Evolutionary conservation across 2,113 vertebrate species (phyloP), one percentile per base, ranked within the genome.

Genomic region (Phocoena sinus): DNA sequence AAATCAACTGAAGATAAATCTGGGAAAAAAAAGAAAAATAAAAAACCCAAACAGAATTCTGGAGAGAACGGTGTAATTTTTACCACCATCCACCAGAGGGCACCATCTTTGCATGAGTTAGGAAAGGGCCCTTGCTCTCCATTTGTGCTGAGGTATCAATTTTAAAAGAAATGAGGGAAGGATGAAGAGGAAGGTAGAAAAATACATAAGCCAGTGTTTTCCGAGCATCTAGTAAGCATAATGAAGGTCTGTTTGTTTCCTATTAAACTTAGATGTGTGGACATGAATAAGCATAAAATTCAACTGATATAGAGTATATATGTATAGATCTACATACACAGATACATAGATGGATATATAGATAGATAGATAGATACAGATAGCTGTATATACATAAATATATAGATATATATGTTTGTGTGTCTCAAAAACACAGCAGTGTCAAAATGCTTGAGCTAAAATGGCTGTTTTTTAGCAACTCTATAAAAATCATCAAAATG

Each of bases 81-180:
- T 14, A 79, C 0, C 0, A 36, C 6, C 2, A 0, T 67, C 80
- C 97, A 97, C 96, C 71, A 97, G 97, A 97, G 97, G 95, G 81
- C 91, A 93, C 31, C n/a, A 92, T 95, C 28, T 89, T 41, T 33
- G 50, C 63, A 36, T 17, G 71, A 67, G n/a, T 65, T 53, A 6
- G 6, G 11, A 65, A 92, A 74, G 47, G 38, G 50, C 26, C 10
- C 23, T 50, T 20, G 12, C 3, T 74, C 8, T 67, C 21, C 4
- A 0, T 33, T 71, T 41, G 17, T 71, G 3, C 44, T 53, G 15
- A 89, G 8, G 4, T n/a, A 60, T 18, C 14, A 26, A 26, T 68
- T 60, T 8, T 67, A 53, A 90, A 33, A 47, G 44, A 47, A 47
- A 47, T 20, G 60, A 63, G 56, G 36, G n/a, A 71, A 5, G 7